Evolutionary conservation across 2,113 vertebrate species (phyloP), one percentile per base, ranked within the genome.

Genomic region (Pterocles orientalis): DNA sequence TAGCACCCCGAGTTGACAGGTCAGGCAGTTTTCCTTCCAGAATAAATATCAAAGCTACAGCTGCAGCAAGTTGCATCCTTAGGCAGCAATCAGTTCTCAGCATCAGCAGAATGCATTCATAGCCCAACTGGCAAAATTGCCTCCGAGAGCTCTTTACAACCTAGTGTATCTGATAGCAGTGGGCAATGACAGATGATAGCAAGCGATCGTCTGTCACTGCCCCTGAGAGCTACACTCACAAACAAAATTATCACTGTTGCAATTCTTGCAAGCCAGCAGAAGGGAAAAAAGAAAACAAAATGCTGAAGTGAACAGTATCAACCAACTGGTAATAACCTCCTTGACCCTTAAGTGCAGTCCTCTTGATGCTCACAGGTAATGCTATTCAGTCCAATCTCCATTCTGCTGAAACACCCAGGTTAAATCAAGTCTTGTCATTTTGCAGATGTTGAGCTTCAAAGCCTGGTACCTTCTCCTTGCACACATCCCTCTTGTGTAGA

Each of bases 401-500:
- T 60, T 58, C 54, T 88, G 50, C 54, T 78, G 36, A 82, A 94
- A 82, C 15, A n/a, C 6, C 4, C 20, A 58, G 24, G 54, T 78
- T 65, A 78, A 90, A 82, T 3, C 47, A 58, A 60, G 34, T 13
- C 75, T 68, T 62, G 43, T 24, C 14, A 72, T 57, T 57, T 73
- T 13, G 39, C 50, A 58, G 34, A 41, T 13, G 25, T 25, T 17
- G 33, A 82, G 28, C 50, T 48, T 41, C 86, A 73, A 66, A 66
- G 33, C 36, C 54, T 53, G 18, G 14, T 53, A 28, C 24, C 34
- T 17, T 31, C 9, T 53, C 43, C 66, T 72, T 26, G 28, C 39
- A 39, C 43, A 53, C 25, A 26, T 14, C 10, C 7, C 7, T 66
- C 53, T 53, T 4, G 10, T 0, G 0, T 12, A 51, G 31, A 45